Base-by-base conservation (phyloP, 2,888 invertebrate species). In the Tetramorium bicarinatum region DNA sequence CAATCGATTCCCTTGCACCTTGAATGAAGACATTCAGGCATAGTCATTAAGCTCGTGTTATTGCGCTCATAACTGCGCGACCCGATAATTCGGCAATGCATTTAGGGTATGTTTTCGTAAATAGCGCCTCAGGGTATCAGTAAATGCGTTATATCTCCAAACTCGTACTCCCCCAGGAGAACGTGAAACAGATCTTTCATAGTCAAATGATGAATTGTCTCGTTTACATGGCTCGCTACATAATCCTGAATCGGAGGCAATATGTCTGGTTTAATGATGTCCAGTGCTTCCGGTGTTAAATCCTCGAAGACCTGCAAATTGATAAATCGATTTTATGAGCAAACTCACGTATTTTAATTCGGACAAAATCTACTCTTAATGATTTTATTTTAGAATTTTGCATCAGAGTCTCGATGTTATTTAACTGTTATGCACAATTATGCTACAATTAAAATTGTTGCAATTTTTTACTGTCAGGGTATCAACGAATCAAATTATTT, bases 221-320 rank as follows among this genome's bases (percentile, higher is more conserved):
- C 92, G 87, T 94, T 94, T 29, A 89, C 92, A 76, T 88, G 87
- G 25, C 89, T 85, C 0, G 92, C 90, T 49, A 94, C 91, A 77
- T 91, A 93, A 52, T 93, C 91, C 83, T 92, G 91, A 69, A 94
- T 93, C 41, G 87, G 90, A 9, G 94, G 94, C 72, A 94, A 82
- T 80, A 94, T 87, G 66, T 94, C 94, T 13, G 94, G 94, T 77
- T 94, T 94, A 66, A 94, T 90, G 56, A 93, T 89, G 66, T 94
- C 93, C 54, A 94, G 13, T n/a, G 91, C 92, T 75, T 92, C 89
- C 4, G 94, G 94, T 13, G 91, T 90, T 38, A 94, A 80, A 54
- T 93, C 92, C 62, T 92, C 89, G 29, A 94, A 92, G 18, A 94
- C 94, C 94, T 94, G 83, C 29, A 44, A 80, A 85, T 13, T 38